Conservation (phyloP, 1,140 invertebrate genomes). For the Leptonema lineaticorne region DNA sequence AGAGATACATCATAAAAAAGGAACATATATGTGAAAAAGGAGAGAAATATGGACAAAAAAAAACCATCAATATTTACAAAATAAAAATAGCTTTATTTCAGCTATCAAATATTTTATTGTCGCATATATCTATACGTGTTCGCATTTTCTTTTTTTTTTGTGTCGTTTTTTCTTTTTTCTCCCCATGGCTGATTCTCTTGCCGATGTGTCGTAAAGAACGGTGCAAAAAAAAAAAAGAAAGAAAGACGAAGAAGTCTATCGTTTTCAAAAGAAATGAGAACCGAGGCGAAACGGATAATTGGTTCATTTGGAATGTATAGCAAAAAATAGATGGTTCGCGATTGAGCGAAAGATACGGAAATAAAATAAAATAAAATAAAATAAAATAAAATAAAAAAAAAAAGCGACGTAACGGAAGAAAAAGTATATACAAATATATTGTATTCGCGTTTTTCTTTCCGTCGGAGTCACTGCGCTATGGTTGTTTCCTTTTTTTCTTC, state of each 20-base stretch:
- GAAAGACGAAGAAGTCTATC: conserved; percentile 15
- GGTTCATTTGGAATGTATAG: conserved; percentile 25
- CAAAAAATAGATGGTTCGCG: conserved; percentile 15
- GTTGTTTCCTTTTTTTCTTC: neutral
- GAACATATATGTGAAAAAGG: neutral
- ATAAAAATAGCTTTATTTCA: conserved; percentile 18
- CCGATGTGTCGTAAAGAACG: conserved; percentile 8
- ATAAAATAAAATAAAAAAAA: neutral
- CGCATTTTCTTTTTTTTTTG: no score
- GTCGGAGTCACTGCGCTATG: neutral
- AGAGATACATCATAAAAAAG: neutral
- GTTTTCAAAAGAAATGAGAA: conserved; percentile 25
- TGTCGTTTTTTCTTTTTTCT: no score
- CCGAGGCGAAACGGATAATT: conserved; percentile 24
- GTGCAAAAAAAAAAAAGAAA: neutral
- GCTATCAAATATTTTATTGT: conserved; percentile 25
- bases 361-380: neutral
- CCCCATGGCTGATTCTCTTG: conserved; percentile 8
- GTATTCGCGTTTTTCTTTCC: neutral
- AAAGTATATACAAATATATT: neutral
- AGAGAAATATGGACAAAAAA: neutral
- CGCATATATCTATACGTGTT: no score
- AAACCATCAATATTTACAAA: conserved; percentile 7
- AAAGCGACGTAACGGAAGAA: neutral
- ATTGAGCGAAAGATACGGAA: conserved; percentile 5